phyloP scores from a whole-genome alignment of 1,140 invertebrate species.

The Thrips palmi region DNA sequence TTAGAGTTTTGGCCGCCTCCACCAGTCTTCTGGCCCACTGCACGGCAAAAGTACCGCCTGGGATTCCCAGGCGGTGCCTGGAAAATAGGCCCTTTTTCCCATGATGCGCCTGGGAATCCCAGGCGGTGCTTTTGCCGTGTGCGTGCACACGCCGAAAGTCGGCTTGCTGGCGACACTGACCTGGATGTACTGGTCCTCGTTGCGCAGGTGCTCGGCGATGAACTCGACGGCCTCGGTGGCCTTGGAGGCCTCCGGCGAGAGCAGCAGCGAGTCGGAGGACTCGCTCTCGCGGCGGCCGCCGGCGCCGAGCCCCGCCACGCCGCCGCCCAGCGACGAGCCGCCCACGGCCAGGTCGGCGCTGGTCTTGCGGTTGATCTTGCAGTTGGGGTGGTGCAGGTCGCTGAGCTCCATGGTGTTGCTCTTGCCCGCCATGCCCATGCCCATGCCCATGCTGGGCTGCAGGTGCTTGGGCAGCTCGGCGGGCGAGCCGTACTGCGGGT shows the following conservation, averaged over 20 bases:
- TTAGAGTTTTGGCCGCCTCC: too few species aligned
- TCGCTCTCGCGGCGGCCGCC: conserved; percentile 71
- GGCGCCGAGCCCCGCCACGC: conserved; percentile 31
- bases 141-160: too few species aligned
- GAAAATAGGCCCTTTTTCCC: too few species aligned
- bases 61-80: too few species aligned
- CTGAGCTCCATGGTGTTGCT: conserved; percentile 83
- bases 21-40: too few species aligned
- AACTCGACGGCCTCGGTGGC: conserved; percentile 95
- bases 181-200: conserved; percentile 94
- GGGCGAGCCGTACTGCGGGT: conserved; percentile 55
- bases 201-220: conserved; percentile 92
- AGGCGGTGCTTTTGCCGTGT: too few species aligned
- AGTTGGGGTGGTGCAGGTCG: conserved; percentile 88
- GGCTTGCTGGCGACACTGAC: conserved; percentile 28
- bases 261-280: conserved; percentile 70
- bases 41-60: too few species aligned
- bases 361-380: conserved; percentile 77
- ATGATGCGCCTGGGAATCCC: too few species aligned
- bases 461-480: conserved; percentile 63
- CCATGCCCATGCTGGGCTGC: conserved; percentile 24
- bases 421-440: conserved; percentile 38
- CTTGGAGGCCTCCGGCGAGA: conserved; percentile 82
- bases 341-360: conserved; percentile 42
- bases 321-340: conserved; percentile 30